Evolutionary conservation across 2,113 vertebrate genomes (phyloP), one percentile per base, ranked within the genome.

Genomic region (Opisthocomus hoazin): DNA sequence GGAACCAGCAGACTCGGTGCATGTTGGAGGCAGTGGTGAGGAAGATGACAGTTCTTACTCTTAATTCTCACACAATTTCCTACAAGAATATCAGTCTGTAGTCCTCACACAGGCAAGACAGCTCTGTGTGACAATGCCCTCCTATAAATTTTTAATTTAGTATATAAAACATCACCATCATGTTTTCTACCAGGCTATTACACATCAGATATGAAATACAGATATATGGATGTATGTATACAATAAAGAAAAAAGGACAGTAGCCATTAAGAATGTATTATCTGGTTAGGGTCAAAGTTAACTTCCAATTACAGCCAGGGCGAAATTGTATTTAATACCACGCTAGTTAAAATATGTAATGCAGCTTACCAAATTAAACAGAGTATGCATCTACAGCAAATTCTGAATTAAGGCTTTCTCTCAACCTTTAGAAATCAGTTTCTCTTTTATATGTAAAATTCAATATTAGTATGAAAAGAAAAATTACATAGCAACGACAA

Each of bases 391-490:
- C 46, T 70, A 56, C 39, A 93, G 76, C 56, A 94, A 96, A 89
- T 93, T 81, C 65, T 84, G 56, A 78, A 39, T 84, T 88, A 80
- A 80, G n/a, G 12, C 16, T 90, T 94, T 80, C 26, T 93, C 56
- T 92, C 46, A 88, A 61, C 36, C 56, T 77, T 93, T 88, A 68
- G 74, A 94, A 95, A 84, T 84, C 34, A 56, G 26, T 93, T 90
- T 86, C 30, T 90, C n/a, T 88, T 92, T 94, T 90, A 56, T 77
- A 92, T 9, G 45, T 56, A 63, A 91, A 84, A 93, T 90, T 81
- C 76, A 90, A 89, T 93, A 90, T 94, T 96, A n/a, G 10, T 60
- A 81, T 84, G 64, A 95, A 92, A 94, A 96, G 92, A 81, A 95
- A 95, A 96, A 94, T 93, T 88, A 71, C 73, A 90, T 90, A 94